Evolutionary conservation across 37 sponge, comb jelly and placozoan species (phyloP).

Genomic region (Beroe forskalii): DNA sequence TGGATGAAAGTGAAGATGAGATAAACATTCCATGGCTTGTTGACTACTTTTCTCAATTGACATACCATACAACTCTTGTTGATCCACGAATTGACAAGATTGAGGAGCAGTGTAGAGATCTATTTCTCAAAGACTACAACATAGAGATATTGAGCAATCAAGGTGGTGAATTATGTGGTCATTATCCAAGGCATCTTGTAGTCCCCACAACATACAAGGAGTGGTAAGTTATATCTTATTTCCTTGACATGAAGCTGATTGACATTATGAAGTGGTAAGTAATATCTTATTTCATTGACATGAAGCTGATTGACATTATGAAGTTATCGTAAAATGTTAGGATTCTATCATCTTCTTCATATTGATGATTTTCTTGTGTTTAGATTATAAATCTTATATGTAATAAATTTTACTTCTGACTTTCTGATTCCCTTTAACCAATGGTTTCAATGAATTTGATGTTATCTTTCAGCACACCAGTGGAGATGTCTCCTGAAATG

Average conservation of each 20-base stretch:
- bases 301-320: too few species aligned
- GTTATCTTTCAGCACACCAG: conserved; percentile 10
- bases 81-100: conserved; percentile 37
- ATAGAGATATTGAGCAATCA: conserved; percentile 75
- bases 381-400: too few species aligned
- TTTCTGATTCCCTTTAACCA: too few species aligned
- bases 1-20: conserved; percentile 48
- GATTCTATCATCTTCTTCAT: too few species aligned
- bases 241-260: too few species aligned
- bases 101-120: conserved; percentile 2
- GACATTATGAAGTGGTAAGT: too few species aligned
- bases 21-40: conserved; percentile 48
- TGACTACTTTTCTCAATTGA: conserved; percentile 12
- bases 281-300: too few species aligned
- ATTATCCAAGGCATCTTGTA: conserved; percentile 79
- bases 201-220: conserved; percentile 65
- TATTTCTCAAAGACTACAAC: conserved; percentile 49
- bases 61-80: conserved; percentile 34
- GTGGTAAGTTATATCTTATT: conserved; percentile 15
- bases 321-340: too few species aligned
- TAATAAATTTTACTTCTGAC: too few species aligned
- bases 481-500: conserved; percentile 64
- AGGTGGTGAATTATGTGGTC: conserved; percentile 75
- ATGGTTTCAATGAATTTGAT: too few species aligned
- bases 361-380: too few species aligned